Percentiles rank a stretch among this genome's conserved stretches.
These are phyloP conservation scores for Acomys russatus DNA, from an alignment of 2,797 vertebrate species.

Conservation along the genomic window DNA sequence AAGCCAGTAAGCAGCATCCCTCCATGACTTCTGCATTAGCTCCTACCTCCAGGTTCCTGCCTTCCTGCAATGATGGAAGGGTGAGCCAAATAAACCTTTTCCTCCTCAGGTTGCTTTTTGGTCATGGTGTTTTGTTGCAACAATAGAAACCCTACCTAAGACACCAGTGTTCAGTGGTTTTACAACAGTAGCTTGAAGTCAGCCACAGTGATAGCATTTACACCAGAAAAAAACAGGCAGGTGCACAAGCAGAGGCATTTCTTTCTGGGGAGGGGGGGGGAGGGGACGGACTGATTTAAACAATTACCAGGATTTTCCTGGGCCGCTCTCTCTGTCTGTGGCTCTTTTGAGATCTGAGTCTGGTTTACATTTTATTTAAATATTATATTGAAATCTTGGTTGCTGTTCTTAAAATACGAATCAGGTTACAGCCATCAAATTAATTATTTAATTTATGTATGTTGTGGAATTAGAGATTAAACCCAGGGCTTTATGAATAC, in stretches of 20 bases:
- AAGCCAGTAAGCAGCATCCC: background rate
- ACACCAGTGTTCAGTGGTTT: background rate
- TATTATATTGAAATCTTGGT: background rate
- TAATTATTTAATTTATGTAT: too few species aligned
- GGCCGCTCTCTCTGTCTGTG: background rate
- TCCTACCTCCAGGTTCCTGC: background rate
- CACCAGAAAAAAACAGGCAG: background rate
- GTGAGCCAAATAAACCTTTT: background rate
- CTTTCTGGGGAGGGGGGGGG: background rate
- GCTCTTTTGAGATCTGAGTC: background rate
- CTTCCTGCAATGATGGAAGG: background rate
- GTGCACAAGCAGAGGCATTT: background rate
- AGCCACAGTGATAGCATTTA: background rate
- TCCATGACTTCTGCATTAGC: background rate
- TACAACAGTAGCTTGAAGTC: background rate
- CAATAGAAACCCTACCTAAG: background rate
- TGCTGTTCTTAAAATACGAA: background rate
- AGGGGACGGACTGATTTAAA: too few species aligned
- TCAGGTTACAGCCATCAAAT: background rate
- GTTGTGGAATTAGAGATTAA: background rate
- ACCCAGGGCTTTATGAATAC: background rate
- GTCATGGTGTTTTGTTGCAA: background rate
- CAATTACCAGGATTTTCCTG: background rate
- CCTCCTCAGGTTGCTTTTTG: background rate
- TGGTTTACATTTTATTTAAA: background rate